Base-by-base conservation (phyloP, 2,888 invertebrate genomes). In the Trissoscelio sp. region DNA sequence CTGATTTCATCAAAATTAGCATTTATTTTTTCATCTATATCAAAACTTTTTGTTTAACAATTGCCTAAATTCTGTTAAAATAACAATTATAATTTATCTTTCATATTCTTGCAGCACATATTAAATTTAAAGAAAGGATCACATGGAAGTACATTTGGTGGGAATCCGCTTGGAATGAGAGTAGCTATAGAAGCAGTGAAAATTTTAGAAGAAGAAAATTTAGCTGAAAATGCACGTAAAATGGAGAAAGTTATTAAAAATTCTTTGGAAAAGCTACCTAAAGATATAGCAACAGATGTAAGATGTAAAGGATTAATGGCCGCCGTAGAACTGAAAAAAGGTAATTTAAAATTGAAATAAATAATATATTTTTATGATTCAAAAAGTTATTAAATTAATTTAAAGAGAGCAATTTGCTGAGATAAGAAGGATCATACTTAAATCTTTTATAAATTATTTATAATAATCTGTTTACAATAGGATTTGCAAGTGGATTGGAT, bases 61-160 rank as follows among this genome's bases (percentile, higher is more conserved):
- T n/a, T n/a, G n/a, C n/a, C n/a, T n/a, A n/a, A n/a, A n/a, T n/a
- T n/a, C n/a, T n/a, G n/a, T n/a, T n/a, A n/a, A n/a, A n/a, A 28
- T 28, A 28, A 28, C 4, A 28, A 28, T 28, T 28, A 28, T 28
- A 5, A 28, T 28, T 5, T 6, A 28, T 28, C 3, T 28, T 7
- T 22, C 2, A 12, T 51, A 14, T 14, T 12, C 12, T 72, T 75
- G 2, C 67, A 91, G 91, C 86, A 90, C 66, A 87, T 91, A 66
- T 66, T 88, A n/a, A 86, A 87, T 7, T 60, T 91, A 66, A 88
- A 91, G 46, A 84, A 87, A 7, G 93, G 93, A 28, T 92, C 93
- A 1, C 97, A 97, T 88, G 96, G 97, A 14, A 96, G 96, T 0
- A 97, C 97, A 0, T 97, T 95, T 86, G 97, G 97, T 5, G 97